Evolutionary conservation across 2,888 invertebrate genomes (phyloP).

Genomic region (Drosophila nigritarsus): DNA sequence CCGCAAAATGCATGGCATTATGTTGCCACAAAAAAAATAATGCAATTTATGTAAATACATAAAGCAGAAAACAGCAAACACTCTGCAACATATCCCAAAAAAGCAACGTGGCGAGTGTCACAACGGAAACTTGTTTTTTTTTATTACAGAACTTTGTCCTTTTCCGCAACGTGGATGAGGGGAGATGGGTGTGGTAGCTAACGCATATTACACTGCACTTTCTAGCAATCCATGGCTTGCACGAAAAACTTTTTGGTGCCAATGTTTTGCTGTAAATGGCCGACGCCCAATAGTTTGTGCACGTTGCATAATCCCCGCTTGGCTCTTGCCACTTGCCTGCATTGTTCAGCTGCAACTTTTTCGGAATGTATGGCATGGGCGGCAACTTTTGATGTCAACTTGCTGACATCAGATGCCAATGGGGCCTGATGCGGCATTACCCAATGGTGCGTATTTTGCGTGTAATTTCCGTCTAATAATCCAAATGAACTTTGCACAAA

Average conservation of each 20-base stretch:
- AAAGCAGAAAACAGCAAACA: conserved; percentile 19
- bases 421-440: conserved; percentile 33
- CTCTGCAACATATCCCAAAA: conserved; percentile 41
- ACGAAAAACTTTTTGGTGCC: conserved; percentile 54
- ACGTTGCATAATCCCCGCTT: conserved; percentile 38
- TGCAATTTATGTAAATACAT: conserved; percentile 29
- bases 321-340: conserved; percentile 42
- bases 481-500: conserved; percentile 56
- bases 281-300: conserved; percentile 55
- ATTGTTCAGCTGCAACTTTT: conserved; percentile 55
- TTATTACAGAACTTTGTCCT: conserved; percentile 72
- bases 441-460: conserved; percentile 76
- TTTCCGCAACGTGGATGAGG: conserved; percentile 14
- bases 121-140: conserved; percentile 56
- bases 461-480: conserved; percentile 63
- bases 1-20: conserved; percentile 60
- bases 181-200: conserved; percentile 22
- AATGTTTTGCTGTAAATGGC: conserved; percentile 77
- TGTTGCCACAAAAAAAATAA: conserved; percentile 31
- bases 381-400: conserved; percentile 57
- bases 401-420: conserved; percentile 57
- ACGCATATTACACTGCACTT: conserved; percentile 66
- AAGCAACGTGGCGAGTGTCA: conserved; percentile 70
- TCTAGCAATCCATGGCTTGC: conserved; percentile 39
- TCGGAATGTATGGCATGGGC: conserved; percentile 2